phyloP scores from a whole-genome alignment of 2,113 vertebrate species.

The Trochalopteron elliotii region DNA sequence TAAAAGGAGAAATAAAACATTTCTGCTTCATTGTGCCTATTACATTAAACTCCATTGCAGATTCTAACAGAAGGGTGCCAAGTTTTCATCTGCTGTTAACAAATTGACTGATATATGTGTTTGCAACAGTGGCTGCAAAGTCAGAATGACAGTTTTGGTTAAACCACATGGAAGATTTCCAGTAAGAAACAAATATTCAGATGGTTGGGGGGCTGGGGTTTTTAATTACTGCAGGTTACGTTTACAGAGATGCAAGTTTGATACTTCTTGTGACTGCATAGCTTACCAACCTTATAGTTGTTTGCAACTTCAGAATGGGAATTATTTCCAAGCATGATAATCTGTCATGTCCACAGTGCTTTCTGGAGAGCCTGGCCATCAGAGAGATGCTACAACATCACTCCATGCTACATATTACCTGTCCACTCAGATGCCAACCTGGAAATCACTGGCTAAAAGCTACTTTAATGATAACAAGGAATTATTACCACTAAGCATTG shows the following conservation, averaged over 20 bases:
- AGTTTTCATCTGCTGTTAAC: neutral
- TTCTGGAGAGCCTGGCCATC: neutral
- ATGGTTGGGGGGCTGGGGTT: neutral
- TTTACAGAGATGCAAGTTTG: neutral
- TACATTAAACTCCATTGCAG: neutral
- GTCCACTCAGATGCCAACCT: neutral
- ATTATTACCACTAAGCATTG: neutral
- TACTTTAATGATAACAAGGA: neutral
- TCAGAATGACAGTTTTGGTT: neutral
- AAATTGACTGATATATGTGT: neutral
- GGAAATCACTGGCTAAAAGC: neutral
- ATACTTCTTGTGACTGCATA: neutral
- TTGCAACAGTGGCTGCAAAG: neutral
- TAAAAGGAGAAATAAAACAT: neutral
- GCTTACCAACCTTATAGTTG: neutral
- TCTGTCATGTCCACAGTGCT: neutral
- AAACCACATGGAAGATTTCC: neutral
- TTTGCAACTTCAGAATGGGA: neutral
- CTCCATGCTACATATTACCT: neutral
- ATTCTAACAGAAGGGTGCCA: neutral
- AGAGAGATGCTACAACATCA: neutral
- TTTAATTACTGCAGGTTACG: neutral
- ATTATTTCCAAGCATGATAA: neutral
- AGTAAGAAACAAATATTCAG: neutral
- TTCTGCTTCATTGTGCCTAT: neutral